Percentiles rank a stretch among this genome's conserved stretches.
Conservation (phyloP, 2,888 invertebrate species). For the Branchellion lobata region DNA sequence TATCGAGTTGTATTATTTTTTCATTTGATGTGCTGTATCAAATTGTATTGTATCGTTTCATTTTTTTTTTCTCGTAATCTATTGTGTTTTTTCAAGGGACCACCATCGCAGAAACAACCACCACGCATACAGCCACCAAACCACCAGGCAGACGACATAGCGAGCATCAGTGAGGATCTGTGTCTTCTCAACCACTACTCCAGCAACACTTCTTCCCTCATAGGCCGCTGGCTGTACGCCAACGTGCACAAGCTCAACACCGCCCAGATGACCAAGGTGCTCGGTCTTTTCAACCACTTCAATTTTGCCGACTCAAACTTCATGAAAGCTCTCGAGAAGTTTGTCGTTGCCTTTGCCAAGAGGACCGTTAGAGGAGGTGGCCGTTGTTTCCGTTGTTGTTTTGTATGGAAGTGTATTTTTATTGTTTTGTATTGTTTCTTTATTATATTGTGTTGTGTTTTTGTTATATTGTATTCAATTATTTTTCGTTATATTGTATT, state of each 20-base stretch:
- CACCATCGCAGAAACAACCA: too few relatives aligned
- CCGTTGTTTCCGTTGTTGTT: not conserved
- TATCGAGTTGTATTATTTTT: too few relatives aligned
- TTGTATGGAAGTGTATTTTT: not conserved
- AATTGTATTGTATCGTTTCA: too few relatives aligned
- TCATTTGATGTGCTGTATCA: too few relatives aligned
- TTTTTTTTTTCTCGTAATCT: too few relatives aligned
- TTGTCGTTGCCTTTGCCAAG: constrained; percentile 65
- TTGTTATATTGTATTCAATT: too few relatives aligned
- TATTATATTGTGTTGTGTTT: too few relatives aligned
- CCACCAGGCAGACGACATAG: constrained; percentile 55
- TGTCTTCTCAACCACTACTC: constrained; percentile 53
- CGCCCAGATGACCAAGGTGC: constrained; percentile 63
- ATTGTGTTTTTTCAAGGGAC: too few relatives aligned
- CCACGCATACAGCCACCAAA: too few relatives aligned
- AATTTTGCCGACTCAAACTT: constrained; percentile 67
- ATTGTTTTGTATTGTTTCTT: too few relatives aligned
- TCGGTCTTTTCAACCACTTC: constrained; percentile 66
- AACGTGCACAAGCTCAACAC: constrained; percentile 70
- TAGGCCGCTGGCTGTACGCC: constrained; percentile 67
- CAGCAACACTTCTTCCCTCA: constrained; percentile 57
- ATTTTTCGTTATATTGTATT: too few relatives aligned
- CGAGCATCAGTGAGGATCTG: constrained; percentile 54
- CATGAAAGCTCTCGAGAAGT: constrained; percentile 69
- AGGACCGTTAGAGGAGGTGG: not conserved